Base-by-base conservation (phyloP, 2,888 invertebrate genomes). In the Trichogramma evanescens region DNA sequence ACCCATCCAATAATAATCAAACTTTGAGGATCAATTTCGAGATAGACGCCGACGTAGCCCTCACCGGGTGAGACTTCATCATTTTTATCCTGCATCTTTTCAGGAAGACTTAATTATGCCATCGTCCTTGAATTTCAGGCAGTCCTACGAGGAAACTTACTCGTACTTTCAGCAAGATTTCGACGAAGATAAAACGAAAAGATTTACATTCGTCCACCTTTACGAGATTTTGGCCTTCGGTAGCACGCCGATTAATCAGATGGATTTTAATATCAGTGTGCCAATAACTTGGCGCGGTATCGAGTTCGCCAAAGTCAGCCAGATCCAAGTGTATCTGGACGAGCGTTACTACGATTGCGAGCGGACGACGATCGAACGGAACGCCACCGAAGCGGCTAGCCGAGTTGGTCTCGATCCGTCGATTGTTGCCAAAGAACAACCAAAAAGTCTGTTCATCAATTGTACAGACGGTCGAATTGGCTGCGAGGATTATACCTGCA, bases 151-250 rank as follows among this genome's bases (percentile, higher is more conserved):
- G 8, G 58, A 62, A n/a, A 70, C 71, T 45, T 77, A 79, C 64
- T 74, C 75, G 3, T 77, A 73, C 64, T 70, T 71, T 44, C 62
- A 70, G 51, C 69, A 67, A n/a, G 68, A 68, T 53, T 54, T 71
- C n/a, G 66, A 6, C 5, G n/a, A 49, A 9, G 67, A 49, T 68
- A 71, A 59, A 59, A 67, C 2, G n/a, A 72, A 73, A 53, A 69
- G 56, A 5, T 70, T 74, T 56, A 72, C 71, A 49, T 75, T 74
- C 52, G 67, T 70, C 50, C 76, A 76, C 44, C 58, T 72, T 42
- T 77, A 73, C 56, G 69, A 71, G 56, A 64, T 74, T 7, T 70
- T 68, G 51, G 80, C 79, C 67, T 74, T 76, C 56, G 80, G 80
- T 13, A 66, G 63, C 0, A 80, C 80, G 68, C 74, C 78, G 6